Percentiles rank a stretch among this genome's conserved stretches.
Evolutionary conservation across 2,888 invertebrate species (phyloP).

Genomic region (Lepidochrysops patricia): DNA sequence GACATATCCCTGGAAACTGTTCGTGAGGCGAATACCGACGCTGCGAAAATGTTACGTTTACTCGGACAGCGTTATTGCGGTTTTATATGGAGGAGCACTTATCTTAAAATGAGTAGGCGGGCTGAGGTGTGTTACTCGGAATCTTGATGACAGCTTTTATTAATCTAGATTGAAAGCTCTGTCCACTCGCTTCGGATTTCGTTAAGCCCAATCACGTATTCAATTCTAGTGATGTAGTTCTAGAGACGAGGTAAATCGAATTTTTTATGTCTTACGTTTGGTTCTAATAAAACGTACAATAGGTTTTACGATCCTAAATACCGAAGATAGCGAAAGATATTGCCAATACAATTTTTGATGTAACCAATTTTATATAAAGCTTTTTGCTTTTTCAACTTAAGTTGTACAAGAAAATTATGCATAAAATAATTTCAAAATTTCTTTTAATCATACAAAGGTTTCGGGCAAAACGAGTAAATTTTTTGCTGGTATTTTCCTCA

Average conservation of each 20-base stretch:
- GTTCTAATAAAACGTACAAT: slow-evolving; percentile 3
- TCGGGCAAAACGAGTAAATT: no score
- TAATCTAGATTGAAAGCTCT: slow-evolving; percentile 15
- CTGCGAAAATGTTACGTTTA: slow-evolving; percentile 40
- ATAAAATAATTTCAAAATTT: no score
- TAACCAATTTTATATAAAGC: not conserved
- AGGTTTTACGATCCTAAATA: slow-evolving; percentile 9
- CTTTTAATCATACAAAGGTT: no score
- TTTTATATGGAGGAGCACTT: slow-evolving; percentile 58
- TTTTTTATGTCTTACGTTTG: slow-evolving; percentile 4
- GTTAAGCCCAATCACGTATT: slow-evolving; percentile 10
- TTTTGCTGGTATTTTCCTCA: no score
- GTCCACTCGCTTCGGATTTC: slow-evolving; percentile 10
- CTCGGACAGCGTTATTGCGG: slow-evolving; percentile 49
- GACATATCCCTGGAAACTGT: slow-evolving; percentile 22
- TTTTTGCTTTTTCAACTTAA: not conserved
- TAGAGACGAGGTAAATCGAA: slow-evolving; percentile 1
- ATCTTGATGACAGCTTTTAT: slow-evolving; percentile 19
- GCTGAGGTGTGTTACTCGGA: slow-evolving; percentile 21
- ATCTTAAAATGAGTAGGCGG: slow-evolving; percentile 28
- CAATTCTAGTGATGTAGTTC: slow-evolving; percentile 10
- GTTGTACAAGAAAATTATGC: not conserved
- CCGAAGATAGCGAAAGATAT: not conserved
- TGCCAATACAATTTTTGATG: not conserved
- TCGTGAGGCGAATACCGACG: slow-evolving; percentile 60